Evolutionary conservation across 2,113 vertebrate genomes (phyloP).

Genomic region (Labeo catla): DNA sequence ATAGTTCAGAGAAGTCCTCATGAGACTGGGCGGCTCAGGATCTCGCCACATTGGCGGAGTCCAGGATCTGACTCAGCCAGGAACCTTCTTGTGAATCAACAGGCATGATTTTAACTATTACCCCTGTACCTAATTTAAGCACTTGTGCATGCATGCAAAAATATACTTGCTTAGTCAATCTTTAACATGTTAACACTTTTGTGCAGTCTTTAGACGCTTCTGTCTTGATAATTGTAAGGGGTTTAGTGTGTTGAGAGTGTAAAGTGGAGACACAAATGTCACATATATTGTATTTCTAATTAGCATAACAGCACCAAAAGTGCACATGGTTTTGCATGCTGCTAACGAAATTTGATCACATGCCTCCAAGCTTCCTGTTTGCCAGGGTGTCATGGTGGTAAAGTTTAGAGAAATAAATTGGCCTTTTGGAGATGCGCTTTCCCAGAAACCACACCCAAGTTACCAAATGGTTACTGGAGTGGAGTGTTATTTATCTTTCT

Average conservation of each 20-base stretch:
- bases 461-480: neutral
- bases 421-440: neutral
- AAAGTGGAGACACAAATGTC: neutral
- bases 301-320: neutral
- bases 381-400: neutral
- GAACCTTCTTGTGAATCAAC: conserved; percentile 15
- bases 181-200: neutral
- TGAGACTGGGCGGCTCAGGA: conserved; percentile 45
- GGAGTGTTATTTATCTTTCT: neutral
- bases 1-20: conserved; percentile 56
- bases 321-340: neutral
- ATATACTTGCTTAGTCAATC: neutral
- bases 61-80: conserved; percentile 48
- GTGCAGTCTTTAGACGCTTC: neutral
- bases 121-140: neutral
- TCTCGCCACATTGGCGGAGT: conserved; percentile 55
- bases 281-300: neutral
- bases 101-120: neutral
- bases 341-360: neutral
- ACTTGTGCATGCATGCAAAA: neutral
- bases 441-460: conserved; percentile 5
- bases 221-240: no score
- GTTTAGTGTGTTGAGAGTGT: neutral
- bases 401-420: neutral
- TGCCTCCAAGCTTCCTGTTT: neutral